Evolutionary conservation across 2,888 invertebrate species (phyloP).

Genomic region (Tetranychus piercei): DNA sequence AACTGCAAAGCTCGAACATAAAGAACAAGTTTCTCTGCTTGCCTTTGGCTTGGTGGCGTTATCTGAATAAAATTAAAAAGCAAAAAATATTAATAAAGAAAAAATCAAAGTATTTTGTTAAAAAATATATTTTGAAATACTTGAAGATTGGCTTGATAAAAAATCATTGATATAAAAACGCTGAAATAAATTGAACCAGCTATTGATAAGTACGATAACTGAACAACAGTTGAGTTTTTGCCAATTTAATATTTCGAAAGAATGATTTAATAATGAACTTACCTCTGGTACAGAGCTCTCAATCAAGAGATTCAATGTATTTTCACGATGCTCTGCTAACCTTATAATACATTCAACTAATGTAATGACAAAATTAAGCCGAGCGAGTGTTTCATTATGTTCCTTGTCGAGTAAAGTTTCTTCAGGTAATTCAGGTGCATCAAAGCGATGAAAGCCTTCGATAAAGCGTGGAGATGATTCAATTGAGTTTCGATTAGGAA

Average conservation of each 20-base stretch:
- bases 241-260: too few species aligned
- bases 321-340: constrained; percentile 37
- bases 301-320: constrained; percentile 27
- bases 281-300: constrained; percentile 26
- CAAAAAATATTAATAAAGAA: background rate
- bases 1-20: constrained; percentile 77
- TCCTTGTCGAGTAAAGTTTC: constrained; percentile 85
- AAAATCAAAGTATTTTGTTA: background rate
- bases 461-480: constrained; percentile 4
- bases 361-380: constrained; percentile 87
- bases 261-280: constrained; percentile 8
- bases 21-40: constrained; percentile 63
- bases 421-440: constrained; percentile 64
- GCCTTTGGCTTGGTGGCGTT: constrained; percentile 33
- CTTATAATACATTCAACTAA: constrained; percentile 85
- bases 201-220: background rate
- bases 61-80: constrained; percentile 15
- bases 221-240: background rate
- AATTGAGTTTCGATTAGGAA: background rate
- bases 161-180: background rate
- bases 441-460: background rate
- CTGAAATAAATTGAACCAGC: background rate
- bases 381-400: constrained; percentile 88
- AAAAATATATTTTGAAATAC: background rate
- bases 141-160: background rate